Evolutionary conservation across 2,113 vertebrate genomes (phyloP).

Genomic region (Electrona antarctica): DNA sequence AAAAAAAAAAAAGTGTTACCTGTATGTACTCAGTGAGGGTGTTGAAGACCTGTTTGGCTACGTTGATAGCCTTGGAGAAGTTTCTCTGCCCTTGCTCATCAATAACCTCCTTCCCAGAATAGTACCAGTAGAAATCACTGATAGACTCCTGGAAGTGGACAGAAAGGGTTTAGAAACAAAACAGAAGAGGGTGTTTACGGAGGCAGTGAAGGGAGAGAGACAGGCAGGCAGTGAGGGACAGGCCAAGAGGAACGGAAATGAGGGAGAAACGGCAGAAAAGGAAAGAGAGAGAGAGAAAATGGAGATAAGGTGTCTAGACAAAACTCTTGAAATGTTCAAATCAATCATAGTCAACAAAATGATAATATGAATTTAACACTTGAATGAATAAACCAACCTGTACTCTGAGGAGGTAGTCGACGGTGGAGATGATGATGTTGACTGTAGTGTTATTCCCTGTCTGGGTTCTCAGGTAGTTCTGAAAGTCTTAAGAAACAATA

Average conservation of each 20-base stretch:
- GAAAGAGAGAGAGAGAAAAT: too few relatives aligned
- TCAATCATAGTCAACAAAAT: neutral
- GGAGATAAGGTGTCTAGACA: too few relatives aligned
- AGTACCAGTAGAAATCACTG: constrained; percentile 99
- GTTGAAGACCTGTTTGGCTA: constrained; percentile 98
- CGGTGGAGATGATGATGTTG: constrained; percentile 97
- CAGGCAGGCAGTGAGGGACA: too few relatives aligned
- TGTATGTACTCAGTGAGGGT: constrained; percentile 97
- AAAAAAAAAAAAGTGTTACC: constrained; percentile 80
- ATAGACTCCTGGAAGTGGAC: constrained; percentile 87
- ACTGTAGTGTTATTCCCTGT: constrained; percentile 98
- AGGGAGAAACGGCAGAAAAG: too few relatives aligned
- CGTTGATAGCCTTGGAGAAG: constrained; percentile 97
- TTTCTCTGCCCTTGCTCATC: constrained; percentile 96
- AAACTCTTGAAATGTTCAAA: too few relatives aligned
- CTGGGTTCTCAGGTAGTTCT: constrained; percentile 96
- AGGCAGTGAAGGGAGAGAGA: neutral
- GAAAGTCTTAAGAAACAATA: constrained; percentile 86
- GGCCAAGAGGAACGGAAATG: too few relatives aligned
- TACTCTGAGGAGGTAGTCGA: constrained; percentile 94
- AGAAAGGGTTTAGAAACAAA: neutral
- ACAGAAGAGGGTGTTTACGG: neutral
- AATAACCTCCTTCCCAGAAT: constrained; percentile 96
- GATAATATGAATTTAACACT: neutral
- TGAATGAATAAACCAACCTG: constrained; percentile 79